Conservation (phyloP, 2,113 vertebrate genomes). For the Nymphicus hollandicus region DNA sequence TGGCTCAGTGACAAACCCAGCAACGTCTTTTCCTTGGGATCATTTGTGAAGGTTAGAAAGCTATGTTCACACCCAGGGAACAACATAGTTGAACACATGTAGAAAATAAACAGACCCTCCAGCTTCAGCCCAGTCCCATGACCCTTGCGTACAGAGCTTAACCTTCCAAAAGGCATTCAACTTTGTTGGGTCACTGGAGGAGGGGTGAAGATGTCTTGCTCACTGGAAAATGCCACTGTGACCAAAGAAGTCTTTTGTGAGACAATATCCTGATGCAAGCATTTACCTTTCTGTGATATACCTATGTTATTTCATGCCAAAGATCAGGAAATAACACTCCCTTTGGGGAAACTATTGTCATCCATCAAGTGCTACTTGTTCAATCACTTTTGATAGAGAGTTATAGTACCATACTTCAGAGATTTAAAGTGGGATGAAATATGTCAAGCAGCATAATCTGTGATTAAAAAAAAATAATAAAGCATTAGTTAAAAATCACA, state of each 20-base stretch:
- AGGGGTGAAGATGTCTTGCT: constrained; percentile 33
- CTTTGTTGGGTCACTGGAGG: not conserved
- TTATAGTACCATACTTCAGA: not conserved
- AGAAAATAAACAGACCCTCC: constrained; percentile 62
- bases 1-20: not conserved
- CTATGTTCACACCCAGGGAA: constrained; percentile 30
- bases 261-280: constrained; percentile 9
- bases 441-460: not conserved
- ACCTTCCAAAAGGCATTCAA: constrained; percentile 56
- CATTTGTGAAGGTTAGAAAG: not conserved
- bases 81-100: constrained; percentile 17
- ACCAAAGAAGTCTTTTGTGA: not conserved
- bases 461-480: not conserved
- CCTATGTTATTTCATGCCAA: not conserved
- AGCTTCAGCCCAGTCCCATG: constrained; percentile 21
- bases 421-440: not conserved
- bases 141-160: constrained; percentile 46
- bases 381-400: not conserved
- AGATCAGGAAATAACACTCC: not conserved
- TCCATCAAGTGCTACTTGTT: not conserved
- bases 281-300: not conserved
- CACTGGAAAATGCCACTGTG: constrained; percentile 8
- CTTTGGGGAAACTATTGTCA: not conserved
- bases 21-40: not conserved
- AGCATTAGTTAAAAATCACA: not conserved